These are phyloP conservation scores for Sturmia bella DNA, from an alignment of 2,888 invertebrate species.

Conservation along the genomic window DNA sequence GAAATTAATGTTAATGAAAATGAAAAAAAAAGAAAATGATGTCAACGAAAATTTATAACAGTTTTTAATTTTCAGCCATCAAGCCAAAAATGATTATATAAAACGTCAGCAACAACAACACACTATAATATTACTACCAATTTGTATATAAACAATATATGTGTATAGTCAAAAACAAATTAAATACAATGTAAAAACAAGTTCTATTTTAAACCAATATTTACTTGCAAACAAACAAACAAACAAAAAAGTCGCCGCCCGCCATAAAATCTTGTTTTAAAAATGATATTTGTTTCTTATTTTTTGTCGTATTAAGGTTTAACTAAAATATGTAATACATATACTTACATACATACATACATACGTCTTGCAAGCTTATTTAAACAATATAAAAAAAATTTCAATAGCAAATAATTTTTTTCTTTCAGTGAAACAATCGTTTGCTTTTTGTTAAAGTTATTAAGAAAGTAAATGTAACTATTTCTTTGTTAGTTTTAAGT, in stretches of 20 bases:
- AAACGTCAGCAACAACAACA: conserved; percentile 55
- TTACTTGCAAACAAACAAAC: conserved; percentile 54
- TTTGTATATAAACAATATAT: conserved; percentile 64
- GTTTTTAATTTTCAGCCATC: conserved; percentile 61
- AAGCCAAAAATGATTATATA: conserved; percentile 41
- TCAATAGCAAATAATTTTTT: conserved; percentile 62
- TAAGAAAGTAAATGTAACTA: conserved; percentile 28
- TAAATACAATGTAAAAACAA: conserved; percentile 52
- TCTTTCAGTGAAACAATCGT: conserved; percentile 37
- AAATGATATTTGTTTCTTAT: conserved; percentile 57
- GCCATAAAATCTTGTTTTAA: conserved; percentile 66
- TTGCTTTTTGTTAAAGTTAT: conserved; percentile 49
- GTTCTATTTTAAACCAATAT: conserved; percentile 65
- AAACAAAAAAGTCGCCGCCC: conserved; percentile 66
- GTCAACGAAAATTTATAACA: conserved; percentile 59
- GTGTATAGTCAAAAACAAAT: conserved; percentile 44
- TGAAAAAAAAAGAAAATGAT: conserved; percentile 52
- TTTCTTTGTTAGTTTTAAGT: conserved; percentile 68
- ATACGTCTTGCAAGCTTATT: no score
- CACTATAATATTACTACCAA: conserved; percentile 50
- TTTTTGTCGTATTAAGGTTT: conserved; percentile 47
- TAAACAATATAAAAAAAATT: no score
- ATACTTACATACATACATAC: conserved; percentile 3
- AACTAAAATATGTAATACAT: conserved; percentile 37
- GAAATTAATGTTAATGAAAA: conserved; percentile 47